Base-by-base conservation (phyloP, 2,888 invertebrate species). In the Hirtodrosophila duncani region DNA sequence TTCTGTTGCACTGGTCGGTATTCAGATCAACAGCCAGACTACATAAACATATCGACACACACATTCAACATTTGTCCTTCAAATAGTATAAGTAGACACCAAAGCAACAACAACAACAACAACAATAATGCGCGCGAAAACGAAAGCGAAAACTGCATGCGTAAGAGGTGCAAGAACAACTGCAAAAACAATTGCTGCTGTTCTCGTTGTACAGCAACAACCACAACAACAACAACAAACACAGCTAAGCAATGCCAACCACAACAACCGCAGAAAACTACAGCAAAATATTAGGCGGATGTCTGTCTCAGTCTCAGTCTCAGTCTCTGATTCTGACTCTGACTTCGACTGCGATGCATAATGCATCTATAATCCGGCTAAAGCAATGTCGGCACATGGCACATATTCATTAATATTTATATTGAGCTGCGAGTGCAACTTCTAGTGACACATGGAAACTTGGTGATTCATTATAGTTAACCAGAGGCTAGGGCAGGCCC, bases 21-120 rank as follows among this genome's bases (percentile, higher is more conserved):
- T 75, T 75, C 79, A 79, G 72, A 75, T 72, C 72, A 68, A 72
- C 72, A 72, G 64, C 75, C 79, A 72, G 63, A 67, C 71, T n/a
- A 63, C 51, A 57, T 39, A 44, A 38, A 53, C 29, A 57, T 18
- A 26, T 33, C 31, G 29, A 9, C 20, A 17, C 20, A 21, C 7
- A 24, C 39, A 34, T 55, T 37, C 21, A 64, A 62, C 42, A 61
- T 53, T 69, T 80, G 78, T 77, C 78, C 74, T 80, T 77, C 74
- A 80, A 68, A 77, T 51, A 42, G 61, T 59, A 78, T 80, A 63
- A 69, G 65, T 65, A 55, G 51, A 63, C 30, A 46, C 44, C 39
- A 20, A 20, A 20, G 7, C 4, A 20, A 26, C 10, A 24, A 17
- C 14, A 13, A 23, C 6, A 42, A 36, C 45, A 9, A 41, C 44